Evolutionary conservation across 2,113 vertebrate species (phyloP), one percentile per base, ranked within the genome.

Genomic region (Misgurnus mizolepis): DNA sequence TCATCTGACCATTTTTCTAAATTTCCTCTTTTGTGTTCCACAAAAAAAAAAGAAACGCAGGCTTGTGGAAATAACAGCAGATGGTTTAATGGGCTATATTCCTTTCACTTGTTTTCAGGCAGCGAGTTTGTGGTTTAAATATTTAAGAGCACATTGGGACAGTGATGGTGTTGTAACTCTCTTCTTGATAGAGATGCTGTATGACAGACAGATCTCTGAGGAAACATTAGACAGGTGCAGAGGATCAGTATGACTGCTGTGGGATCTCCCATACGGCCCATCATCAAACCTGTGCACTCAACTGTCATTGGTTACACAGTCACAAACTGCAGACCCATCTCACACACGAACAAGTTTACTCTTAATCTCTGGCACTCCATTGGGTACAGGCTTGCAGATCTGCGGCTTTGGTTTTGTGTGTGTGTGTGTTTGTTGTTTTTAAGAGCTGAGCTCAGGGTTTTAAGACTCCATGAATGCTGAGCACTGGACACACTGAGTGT

Each of bases 141-240:
- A 43, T 72, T 39, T 18, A 3, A 41, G 53, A 10, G 22, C 47
- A 70, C 68, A 18, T 72, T 10, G 50, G 34, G 11, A 41, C 61
- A 61, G 39, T 70, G 47, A 86, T 55, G 53, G 55, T 85, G 67
- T 65, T 2, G 40, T 53, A 69, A 69, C 53, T 15, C 53, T 15
- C 70, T 47, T 55, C 5, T 14, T 15, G 12, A 53, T 53, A 12
- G 10, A 53, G 27, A 64, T 67, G 76, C 76, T 81, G 39, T 60
- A 17, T 60, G 70, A 45, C 9, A 73, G 55, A 74, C 55, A 22
- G 55, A 45, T 5, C 40, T 60, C 39, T 3, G 50, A 41, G 10
- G 74, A 6, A 83, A 76, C 78, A 84, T 84, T 84, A 80, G 78
- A 68, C 79, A 84, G 82, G 74, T 84, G 82, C 80, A 80, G 76